Evolutionary conservation across 2,888 invertebrate genomes (phyloP), one percentile per base, ranked within the genome.

Genomic region (Lepidocyrtinus sp.): DNA sequence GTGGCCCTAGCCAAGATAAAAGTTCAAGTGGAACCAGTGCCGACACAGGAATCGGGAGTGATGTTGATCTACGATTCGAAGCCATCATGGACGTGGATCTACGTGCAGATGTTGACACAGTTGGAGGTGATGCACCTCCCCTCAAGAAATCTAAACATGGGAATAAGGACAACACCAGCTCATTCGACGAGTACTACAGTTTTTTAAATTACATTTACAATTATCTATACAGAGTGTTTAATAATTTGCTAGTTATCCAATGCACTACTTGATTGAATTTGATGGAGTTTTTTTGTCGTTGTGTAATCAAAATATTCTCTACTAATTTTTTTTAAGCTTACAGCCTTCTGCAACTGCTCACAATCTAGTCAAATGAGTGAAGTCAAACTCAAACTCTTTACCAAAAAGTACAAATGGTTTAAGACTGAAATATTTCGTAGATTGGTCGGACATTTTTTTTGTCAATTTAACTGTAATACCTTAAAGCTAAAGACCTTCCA

Each of bases 101-200:
- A 12, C 24, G 15, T 17, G 50, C n/a, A 50, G 50, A 50, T n/a
- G 50, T 50, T 15, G 50, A 50, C n/a, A n/a, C n/a, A n/a, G n/a
- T 72, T 22, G 74, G 75, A 22, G 68, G 45, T 21, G 72, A 55
- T 25, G 81, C 79, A 46, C 83, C 83, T 2, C 83, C 85, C 7
- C 21, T 67, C 9, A 84, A 85, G 73, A 83, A 83, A 63, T 36
- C 82, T 24, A 75, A 75, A 75, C 21, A 65, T 15, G 79, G 71
- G 22, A 71, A 71, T 59, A 64, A 68, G 45, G 46, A 76, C 50
- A 27, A 68, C 15, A 67, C 50, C 45, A 67, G 68, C 76, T 67
- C 83, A 71, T 81, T 86, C 83, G 85, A 81, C 84, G 85, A 86
- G 85, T 85, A 84, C 78, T 82, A 81, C 75, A 46, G 69, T 79